Base-by-base conservation (phyloP, 53 echinoderm and acorn worm genomes). In the Echinarachnius parma region DNA sequence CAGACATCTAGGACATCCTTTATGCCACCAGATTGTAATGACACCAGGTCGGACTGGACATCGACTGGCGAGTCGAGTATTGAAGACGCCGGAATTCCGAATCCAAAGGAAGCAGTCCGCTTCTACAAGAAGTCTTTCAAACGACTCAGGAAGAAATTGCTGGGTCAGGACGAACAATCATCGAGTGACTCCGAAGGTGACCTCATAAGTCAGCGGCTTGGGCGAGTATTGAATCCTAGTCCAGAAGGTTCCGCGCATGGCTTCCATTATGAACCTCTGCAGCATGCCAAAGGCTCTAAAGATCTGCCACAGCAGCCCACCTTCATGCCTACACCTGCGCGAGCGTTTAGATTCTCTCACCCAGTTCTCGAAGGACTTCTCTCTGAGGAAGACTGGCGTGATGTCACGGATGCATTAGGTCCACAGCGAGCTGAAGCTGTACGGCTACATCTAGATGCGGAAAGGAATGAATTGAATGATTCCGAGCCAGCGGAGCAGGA, bases 121-220 rank as follows among this genome's bases (percentile, higher is more conserved):
- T 68, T 52, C 52, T 68, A 68, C 35, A 49, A 68, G 21, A 0
- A 34, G 23, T 68, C 68, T 9, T 68, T 68, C 15, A 68, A 50
- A 34, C 49, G 29, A 31, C 24, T 68, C 15, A 68, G n/a, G 9
- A 31, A 53, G 13, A 68, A 24, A 19, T 24, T 68, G 30, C 11
- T 20, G 3, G 68, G 52, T 0, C 21, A 25, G 11, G 33, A 23
- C 3, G 68, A 32, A 10, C 10, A 3, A 30, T 8, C 30, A 8
- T n/a, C n/a, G 1, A 52, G 68, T 27, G 50, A 68, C 20, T 68
- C 68, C 9, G 68, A 68, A n/a, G 68, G 8, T 7, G 68, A 68
- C n/a, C n/a, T n/a, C n/a, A n/a, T n/a, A n/a, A 9, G 26, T 24
- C 53, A 52, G 4, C 48, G 68, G 8, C 32, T 68, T 4, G 68